A percentile compares a stretch with the other conserved stretches of the same genome.
Conservation (phyloP, 2,888 invertebrate genomes). For the Hirtodrosophila trivittata region DNA sequence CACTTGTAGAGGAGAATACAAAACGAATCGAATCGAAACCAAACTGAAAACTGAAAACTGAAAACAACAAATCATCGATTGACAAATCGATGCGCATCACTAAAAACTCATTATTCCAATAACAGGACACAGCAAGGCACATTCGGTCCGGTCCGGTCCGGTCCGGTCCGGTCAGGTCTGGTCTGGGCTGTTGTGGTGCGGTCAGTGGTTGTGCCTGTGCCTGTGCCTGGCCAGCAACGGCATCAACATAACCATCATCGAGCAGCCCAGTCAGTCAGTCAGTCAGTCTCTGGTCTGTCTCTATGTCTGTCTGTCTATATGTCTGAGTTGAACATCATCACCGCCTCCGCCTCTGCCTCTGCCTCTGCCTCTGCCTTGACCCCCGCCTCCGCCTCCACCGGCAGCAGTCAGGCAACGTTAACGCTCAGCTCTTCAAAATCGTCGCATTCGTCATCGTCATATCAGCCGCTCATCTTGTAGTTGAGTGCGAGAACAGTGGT, state of each 20-base stretch:
- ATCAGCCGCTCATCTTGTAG: conserved; percentile 76
- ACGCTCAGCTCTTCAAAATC: conserved; percentile 60
- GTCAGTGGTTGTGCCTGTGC: conserved; percentile 4
- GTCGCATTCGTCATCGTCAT: conserved; percentile 76
- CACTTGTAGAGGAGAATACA: conserved; percentile 35
- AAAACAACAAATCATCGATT: conserved; percentile 77
- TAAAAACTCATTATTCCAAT: conserved; percentile 79
- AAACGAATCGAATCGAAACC: conserved; percentile 21
- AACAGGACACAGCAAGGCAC: conserved; percentile 72
- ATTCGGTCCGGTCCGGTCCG: conserved; percentile 25
- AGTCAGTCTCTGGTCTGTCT: conserved; percentile 1
- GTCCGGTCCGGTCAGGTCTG: neutral
- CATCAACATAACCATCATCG: conserved; percentile 56
- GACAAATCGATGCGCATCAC: conserved; percentile 80
- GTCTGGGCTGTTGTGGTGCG: neutral
- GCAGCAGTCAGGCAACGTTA: conserved; percentile 52
- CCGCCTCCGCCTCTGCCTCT: conserved; percentile 49
- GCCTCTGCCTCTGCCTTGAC: conserved; percentile 8
- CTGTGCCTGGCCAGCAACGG: conserved; percentile 21
- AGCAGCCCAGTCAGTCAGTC: conserved; percentile 19
- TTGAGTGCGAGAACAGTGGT: conserved; percentile 76
- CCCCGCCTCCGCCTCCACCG: conserved; percentile 38
- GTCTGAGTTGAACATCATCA: conserved; percentile 42
- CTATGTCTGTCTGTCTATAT: conserved; percentile 27
- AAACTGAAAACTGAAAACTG: conserved; percentile 41